A percentile compares a stretch with the other conserved stretches of the same genome.
phyloP scores from a whole-genome alignment of 2,888 invertebrate genomes.

The Eristalinus sepulchralis region DNA sequence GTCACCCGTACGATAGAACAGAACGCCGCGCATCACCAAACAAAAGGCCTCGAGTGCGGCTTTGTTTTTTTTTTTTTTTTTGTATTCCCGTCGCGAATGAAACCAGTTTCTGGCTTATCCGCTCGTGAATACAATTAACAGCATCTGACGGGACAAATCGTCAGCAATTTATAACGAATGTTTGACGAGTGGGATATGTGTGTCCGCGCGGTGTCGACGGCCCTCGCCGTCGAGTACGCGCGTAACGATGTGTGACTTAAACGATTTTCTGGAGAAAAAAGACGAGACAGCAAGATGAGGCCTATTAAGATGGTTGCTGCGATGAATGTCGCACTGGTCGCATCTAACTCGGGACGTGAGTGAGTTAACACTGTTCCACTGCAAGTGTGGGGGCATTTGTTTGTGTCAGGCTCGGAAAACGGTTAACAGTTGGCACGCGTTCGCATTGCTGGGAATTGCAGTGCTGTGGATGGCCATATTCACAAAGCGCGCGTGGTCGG shows the following conservation, averaged over 20 bases:
- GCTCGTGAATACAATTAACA: conserved; percentile 58
- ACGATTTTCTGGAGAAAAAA: conserved; percentile 24
- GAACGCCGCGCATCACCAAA: not conserved
- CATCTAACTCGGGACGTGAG: not conserved
- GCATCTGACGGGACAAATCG: conserved; percentile 64
- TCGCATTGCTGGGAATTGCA: not conserved
- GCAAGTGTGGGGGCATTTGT: conserved; percentile 10
- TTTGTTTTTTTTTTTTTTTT: too few relatives aligned
- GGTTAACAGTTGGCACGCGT: not conserved
- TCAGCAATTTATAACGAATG: conserved; percentile 61
- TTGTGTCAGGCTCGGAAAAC: not conserved
- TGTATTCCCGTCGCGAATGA: conserved; percentile 4
- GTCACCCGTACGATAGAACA: not conserved
- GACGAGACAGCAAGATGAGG: conserved; percentile 8
- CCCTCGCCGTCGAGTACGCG: not conserved
- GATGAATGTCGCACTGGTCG: conserved; percentile 33
- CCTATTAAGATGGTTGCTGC: conserved; percentile 27
- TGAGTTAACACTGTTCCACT: conserved; percentile 9
- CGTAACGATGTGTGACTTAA: conserved; percentile 37
- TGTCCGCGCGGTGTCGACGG: not conserved
- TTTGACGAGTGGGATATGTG: conserved; percentile 20
- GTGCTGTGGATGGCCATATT: not conserved
- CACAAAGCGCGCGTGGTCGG: not conserved
- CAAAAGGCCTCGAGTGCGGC: not conserved
- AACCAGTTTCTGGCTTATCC: conserved; percentile 52